A percentile compares a stretch with the other conserved stretches of the same genome.
These are phyloP conservation scores for Scaptomyza parva DNA, from an alignment of 2,888 invertebrate species.

Conservation along the genomic window DNA sequence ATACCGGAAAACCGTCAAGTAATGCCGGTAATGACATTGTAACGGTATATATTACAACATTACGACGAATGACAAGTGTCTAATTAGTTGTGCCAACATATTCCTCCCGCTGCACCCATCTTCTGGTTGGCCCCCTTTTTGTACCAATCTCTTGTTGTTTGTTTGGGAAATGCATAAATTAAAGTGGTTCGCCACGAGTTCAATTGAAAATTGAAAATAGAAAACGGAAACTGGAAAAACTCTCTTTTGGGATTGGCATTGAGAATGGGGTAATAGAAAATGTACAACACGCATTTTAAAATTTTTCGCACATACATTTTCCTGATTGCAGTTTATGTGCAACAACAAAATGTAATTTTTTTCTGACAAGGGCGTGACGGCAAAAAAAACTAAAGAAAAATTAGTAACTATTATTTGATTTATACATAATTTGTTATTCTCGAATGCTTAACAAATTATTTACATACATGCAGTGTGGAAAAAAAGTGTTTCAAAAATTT, in stretches of 20 bases:
- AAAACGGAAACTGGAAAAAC: neutral
- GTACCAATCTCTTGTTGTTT: constrained; percentile 29
- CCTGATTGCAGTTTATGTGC: constrained; percentile 48
- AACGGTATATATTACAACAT: constrained; percentile 81
- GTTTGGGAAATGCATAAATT: constrained; percentile 57
- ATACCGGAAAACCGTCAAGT: constrained; percentile 65
- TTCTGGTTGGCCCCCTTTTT: too few species aligned
- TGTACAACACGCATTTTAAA: constrained; percentile 27
- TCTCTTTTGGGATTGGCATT: neutral
- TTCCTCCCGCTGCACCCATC: neutral
- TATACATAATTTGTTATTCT: constrained; percentile 22
- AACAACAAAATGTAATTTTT: neutral
- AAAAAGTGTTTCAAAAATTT: constrained; percentile 57
- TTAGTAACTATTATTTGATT: constrained; percentile 26
- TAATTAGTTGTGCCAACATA: constrained; percentile 76
- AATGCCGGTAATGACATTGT: constrained; percentile 80
- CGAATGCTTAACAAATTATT: constrained; percentile 44
- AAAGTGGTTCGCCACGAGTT: constrained; percentile 3
- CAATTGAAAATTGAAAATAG: neutral
- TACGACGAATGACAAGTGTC: constrained; percentile 77
- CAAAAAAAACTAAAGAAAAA: neutral
- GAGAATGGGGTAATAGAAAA: constrained; percentile 31
- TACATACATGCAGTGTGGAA: constrained; percentile 7
- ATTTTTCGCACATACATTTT: constrained; percentile 18
- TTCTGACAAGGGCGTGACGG: constrained; percentile 4